Conservation (phyloP, 2,888 invertebrate species). For the Clanis bilineata region DNA sequence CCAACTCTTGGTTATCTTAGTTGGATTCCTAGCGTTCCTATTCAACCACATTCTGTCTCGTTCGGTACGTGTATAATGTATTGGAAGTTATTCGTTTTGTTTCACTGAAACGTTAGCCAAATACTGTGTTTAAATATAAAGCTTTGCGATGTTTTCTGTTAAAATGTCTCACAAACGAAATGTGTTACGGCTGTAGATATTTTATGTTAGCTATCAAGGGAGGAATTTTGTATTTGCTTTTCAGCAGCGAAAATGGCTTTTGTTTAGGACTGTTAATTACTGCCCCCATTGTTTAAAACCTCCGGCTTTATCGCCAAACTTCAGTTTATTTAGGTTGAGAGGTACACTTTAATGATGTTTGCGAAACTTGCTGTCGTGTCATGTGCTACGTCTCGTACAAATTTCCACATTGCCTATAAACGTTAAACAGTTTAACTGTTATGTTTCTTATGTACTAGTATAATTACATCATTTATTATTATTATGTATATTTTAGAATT, state of each 20-base stretch:
- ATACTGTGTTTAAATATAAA: neutral
- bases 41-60: neutral
- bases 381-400: neutral
- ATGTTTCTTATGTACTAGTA: neutral
- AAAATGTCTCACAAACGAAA: constrained; percentile 14
- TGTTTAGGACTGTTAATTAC: constrained; percentile 37
- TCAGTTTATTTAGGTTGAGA: constrained; percentile 23
- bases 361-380: neutral
- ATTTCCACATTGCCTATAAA: neutral
- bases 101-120: neutral
- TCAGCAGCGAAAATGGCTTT: constrained; percentile 32
- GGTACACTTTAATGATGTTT: constrained; percentile 15
- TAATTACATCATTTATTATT: neutral
- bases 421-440: neutral
- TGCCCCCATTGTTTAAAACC: constrained; percentile 29
- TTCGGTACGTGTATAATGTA: neutral
- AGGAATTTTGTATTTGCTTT: constrained; percentile 17
- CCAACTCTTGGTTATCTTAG: constrained; percentile 25
- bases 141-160: constrained; percentile 14
- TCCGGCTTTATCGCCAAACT: constrained; percentile 23
- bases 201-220: constrained; percentile 15
- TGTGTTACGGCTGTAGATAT: constrained; percentile 15
- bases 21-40: constrained; percentile 17
- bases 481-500: neutral
- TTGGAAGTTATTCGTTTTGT: neutral